These are phyloP conservation scores for Argyresthia albistria DNA, from an alignment of 2,888 invertebrate genomes.

Conservation along the genomic window DNA sequence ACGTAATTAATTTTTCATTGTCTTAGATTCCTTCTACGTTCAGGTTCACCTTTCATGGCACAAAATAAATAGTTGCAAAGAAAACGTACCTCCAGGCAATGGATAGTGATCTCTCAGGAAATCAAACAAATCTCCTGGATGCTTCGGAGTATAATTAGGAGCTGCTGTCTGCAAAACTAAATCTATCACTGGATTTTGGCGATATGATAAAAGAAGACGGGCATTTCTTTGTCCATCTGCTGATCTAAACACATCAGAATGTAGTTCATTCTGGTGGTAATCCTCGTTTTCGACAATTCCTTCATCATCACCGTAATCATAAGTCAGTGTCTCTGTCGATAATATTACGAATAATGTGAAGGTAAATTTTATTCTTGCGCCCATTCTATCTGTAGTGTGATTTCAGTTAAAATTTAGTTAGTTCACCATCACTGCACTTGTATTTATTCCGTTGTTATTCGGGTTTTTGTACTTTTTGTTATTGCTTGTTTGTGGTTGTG, in stretches of 20 bases:
- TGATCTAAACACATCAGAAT: not conserved
- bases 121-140: conserved; percentile 31
- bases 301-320: conserved; percentile 4
- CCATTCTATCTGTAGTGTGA: too few species aligned
- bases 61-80: too few species aligned
- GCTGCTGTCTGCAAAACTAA: conserved; percentile 28
- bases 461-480: not conserved
- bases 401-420: too few species aligned
- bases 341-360: conserved; percentile 5
- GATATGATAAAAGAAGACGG: conserved; percentile 21
- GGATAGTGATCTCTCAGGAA: conserved; percentile 43
- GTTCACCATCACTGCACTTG: too few species aligned
- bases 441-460: too few species aligned
- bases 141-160: conserved; percentile 18
- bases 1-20: too few species aligned
- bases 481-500: conserved; percentile 2
- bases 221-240: conserved; percentile 12
- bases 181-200: conserved; percentile 29
- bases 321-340: conserved; percentile 6
- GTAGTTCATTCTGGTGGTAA: not conserved
- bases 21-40: too few species aligned
- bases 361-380: too few species aligned
- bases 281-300: not conserved
- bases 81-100: conserved; percentile 40
- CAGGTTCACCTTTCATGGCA: too few species aligned